Evolutionary conservation across 2,888 invertebrate species (phyloP).

Genomic region (Lithophane semibrunnea): DNA sequence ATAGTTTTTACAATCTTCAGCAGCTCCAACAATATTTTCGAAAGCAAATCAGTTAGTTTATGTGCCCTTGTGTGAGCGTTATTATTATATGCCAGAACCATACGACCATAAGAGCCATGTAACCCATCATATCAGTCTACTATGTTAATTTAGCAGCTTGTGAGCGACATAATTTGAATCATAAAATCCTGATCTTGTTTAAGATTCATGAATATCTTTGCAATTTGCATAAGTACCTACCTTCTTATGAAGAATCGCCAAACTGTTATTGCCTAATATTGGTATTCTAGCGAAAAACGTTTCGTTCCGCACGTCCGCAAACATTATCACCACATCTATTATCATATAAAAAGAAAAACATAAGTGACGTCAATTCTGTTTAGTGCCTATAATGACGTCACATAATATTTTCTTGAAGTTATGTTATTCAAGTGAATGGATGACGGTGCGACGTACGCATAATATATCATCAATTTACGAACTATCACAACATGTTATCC

Average conservation of each 20-base stretch:
- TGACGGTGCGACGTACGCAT: slow-evolving; percentile 27
- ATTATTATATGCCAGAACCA: no score
- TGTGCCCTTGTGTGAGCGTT: no score
- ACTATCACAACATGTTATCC: slow-evolving; percentile 13
- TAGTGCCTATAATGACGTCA: slow-evolving; percentile 41
- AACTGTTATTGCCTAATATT: slow-evolving; percentile 24
- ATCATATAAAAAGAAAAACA: slow-evolving; percentile 49
- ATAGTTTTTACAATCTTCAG: no score
- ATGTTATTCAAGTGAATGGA: slow-evolving; percentile 32
- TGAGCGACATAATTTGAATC: not conserved
- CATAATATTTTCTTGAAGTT: slow-evolving; percentile 36
- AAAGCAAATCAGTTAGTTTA: no score
- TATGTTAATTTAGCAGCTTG: not conserved
- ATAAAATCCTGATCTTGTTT: slow-evolving; percentile 10
- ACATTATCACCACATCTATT: slow-evolving; percentile 41
- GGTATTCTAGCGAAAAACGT: slow-evolving; percentile 18
- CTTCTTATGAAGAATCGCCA: not conserved
- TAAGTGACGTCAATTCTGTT: slow-evolving; percentile 42
- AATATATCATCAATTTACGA: slow-evolving; percentile 32
- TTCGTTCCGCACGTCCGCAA: slow-evolving; percentile 8
- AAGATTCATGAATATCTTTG: slow-evolving; percentile 14
- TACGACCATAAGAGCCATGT: no score
- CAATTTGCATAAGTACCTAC: slow-evolving; percentile 12
- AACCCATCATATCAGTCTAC: not conserved
- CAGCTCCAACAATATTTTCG: no score